These are phyloP conservation scores for Scaptomyza flava DNA, from an alignment of 2,888 invertebrate species.

Conservation along the genomic window DNA sequence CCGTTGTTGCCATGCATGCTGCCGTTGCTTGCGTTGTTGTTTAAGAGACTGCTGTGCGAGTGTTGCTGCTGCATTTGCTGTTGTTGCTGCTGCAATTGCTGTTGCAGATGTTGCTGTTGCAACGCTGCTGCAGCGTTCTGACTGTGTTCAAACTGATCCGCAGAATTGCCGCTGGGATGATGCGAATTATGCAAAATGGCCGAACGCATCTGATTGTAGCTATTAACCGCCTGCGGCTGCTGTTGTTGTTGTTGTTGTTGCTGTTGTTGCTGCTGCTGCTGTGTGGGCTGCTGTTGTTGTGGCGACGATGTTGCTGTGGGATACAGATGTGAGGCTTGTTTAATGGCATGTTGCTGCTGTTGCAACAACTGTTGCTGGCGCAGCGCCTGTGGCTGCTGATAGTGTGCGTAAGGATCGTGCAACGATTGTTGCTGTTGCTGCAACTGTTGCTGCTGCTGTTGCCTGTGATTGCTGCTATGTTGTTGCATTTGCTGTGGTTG, in stretches of 20 bases:
- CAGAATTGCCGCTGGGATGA: conserved; percentile 82
- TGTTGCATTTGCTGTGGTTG: conserved; percentile 46
- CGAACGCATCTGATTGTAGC: conserved; percentile 83
- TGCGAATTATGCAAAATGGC: conserved; percentile 83
- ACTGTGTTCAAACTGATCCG: conserved; percentile 53
- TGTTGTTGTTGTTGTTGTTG: conserved; percentile 78
- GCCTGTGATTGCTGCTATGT: conserved; percentile 53
- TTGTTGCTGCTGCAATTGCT: conserved; percentile 39
- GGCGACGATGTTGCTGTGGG: conserved; percentile 75
- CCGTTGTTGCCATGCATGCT: conserved; percentile 52
- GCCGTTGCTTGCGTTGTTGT: conserved; percentile 59
- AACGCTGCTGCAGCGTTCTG: conserved; percentile 45
- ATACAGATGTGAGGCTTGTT: conserved; percentile 84
- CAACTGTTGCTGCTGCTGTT: conserved; percentile 59
- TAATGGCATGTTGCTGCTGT: conserved; percentile 77
- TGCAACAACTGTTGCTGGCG: conserved; percentile 78
- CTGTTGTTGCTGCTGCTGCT: conserved; percentile 76
- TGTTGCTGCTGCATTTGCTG: conserved; percentile 47
- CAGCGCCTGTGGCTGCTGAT: conserved; percentile 70
- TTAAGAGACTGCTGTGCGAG: conserved; percentile 46
- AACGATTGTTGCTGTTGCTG: conserved; percentile 63
- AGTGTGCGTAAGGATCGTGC: conserved; percentile 72
- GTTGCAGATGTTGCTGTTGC: conserved; percentile 41
- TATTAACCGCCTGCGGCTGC: conserved; percentile 74
- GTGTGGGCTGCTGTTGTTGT: conserved; percentile 44